phyloP scores from a whole-genome alignment of 30 jellyfish, hydroid and myxozoan species.

The Sanderia malayensis region DNA sequence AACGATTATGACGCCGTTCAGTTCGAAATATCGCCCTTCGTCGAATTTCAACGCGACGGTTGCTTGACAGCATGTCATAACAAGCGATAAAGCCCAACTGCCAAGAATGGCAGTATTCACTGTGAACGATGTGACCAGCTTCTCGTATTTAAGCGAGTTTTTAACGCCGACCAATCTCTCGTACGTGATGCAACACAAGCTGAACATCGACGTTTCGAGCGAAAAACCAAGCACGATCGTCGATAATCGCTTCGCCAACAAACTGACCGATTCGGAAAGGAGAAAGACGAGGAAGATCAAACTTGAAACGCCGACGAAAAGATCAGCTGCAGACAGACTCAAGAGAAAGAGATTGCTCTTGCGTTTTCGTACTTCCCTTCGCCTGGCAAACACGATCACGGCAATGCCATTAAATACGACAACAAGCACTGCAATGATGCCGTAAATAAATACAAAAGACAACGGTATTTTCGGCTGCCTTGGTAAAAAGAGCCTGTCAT shows the following conservation, averaged over 20 bases:
- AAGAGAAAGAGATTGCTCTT: slow-evolving; percentile 48
- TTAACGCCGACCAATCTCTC: slow-evolving; percentile 56
- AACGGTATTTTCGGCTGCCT: slow-evolving; percentile 27
- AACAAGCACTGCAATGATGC: slow-evolving; percentile 20
- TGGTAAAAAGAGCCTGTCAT: slow-evolving; percentile 22
- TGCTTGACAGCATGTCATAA: slow-evolving; percentile 34
- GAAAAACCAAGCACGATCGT: slow-evolving; percentile 55
- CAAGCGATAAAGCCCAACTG: slow-evolving; percentile 48
- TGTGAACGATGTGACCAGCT: slow-evolving; percentile 33
- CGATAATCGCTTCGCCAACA: slow-evolving; percentile 25
- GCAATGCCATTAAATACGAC: slow-evolving; percentile 34
- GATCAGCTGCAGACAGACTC: slow-evolving; percentile 59
- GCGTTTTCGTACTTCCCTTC: slow-evolving; percentile 42
- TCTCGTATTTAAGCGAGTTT: slow-evolving; percentile 48
- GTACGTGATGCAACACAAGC: slow-evolving; percentile 60
- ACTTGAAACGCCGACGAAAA: slow-evolving; percentile 60
- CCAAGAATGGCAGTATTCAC: slow-evolving; percentile 32
- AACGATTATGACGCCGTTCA: slow-evolving; percentile 42
- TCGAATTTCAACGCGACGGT: slow-evolving; percentile 34
- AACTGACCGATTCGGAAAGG: slow-evolving; percentile 7
- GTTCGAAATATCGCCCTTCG: slow-evolving; percentile 39
- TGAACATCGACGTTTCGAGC: slow-evolving; percentile 59
- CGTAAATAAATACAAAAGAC: slow-evolving; percentile 27
- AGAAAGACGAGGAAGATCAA: slow-evolving; percentile 28
- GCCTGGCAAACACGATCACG: slow-evolving; percentile 23